Conservation (phyloP, 2,113 vertebrate species). For the Pollachius pollachius region DNA sequence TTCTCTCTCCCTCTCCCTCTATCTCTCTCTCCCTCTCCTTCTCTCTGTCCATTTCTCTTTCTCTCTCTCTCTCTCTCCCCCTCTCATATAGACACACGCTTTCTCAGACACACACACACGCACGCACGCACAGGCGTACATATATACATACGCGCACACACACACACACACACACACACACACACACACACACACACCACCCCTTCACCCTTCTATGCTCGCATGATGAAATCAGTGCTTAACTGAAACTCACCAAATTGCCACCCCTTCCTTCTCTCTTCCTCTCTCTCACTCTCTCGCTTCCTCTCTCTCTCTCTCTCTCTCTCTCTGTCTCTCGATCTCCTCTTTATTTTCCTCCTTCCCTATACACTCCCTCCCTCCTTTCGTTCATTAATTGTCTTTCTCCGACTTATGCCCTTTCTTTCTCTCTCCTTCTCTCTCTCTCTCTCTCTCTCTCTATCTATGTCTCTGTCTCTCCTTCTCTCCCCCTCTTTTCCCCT, state of each 20-base stretch:
- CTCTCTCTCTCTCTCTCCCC: too few species aligned
- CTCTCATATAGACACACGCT: too few species aligned
- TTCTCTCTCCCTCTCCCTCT: too few species aligned
- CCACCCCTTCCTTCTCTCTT: constrained; percentile 69
- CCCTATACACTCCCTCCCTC: constrained; percentile 11
- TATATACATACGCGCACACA: too few species aligned
- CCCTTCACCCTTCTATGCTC: constrained; percentile 54
- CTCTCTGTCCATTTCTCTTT: too few species aligned
- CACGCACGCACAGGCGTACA: too few species aligned
- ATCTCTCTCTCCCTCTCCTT: too few species aligned
- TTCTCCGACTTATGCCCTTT: constrained; percentile 29
- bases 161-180: too few species aligned
- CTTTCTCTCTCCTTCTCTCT: constrained; percentile 31
- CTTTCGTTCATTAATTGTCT: constrained; percentile 8
- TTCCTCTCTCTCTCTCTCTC: constrained; percentile 29
- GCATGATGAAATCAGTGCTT: constrained; percentile 91
- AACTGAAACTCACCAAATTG: constrained; percentile 85
- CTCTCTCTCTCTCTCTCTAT: constrained; percentile 24
- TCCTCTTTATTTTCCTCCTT: constrained; percentile 1
- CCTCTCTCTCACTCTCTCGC: constrained; percentile 24
- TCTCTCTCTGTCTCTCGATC: constrained; percentile 19
- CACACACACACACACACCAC: not conserved
- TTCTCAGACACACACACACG: too few species aligned
- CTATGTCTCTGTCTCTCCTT: too few species aligned
- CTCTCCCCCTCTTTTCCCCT: not conserved